Base-by-base conservation (phyloP, 2,888 invertebrate species). In the Malthinus flaveolus region DNA sequence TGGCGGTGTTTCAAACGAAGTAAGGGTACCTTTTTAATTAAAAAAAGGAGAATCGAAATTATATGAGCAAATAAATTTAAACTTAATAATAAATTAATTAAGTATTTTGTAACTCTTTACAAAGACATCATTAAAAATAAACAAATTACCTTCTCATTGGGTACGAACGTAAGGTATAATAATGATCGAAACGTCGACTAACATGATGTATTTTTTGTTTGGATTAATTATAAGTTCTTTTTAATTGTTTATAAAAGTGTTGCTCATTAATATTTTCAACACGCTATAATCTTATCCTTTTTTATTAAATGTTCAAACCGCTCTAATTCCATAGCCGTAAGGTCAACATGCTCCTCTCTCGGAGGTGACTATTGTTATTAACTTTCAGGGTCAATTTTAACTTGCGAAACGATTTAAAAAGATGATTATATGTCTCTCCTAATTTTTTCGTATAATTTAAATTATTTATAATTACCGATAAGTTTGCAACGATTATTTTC, bases 231-330 rank as follows among this genome's bases (percentile, higher is more conserved):
- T 42, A 15, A 23, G 23, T 15, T 42, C 13, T 52, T 44, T 44
- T 52, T 52, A 52, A 52, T 52, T 52, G 35, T 44, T 35, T 50
- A 39, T 44, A 44, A 52, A 52, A 44, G 44, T 50, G 50, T 33
- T 10, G 9, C 32, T 32, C 42, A 50, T 50, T 50, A 42, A 50
- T 50, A 50, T 42, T 9, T 9, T 33, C 12, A 13, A 50, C 50
- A 50, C 50, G 50, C 42, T 35, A 35, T 10, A 32, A 35, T 35
- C 52, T 44, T 45, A 35, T 45, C 39, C 13, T 42, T 42, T 42
- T 32, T 35, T 33, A 33, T 10, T 51, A 33, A 23, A 32, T 15
- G 51, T 31, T 49, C 31, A 50, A 50, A 50, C 52, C 52, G 52
- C 52, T 52, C 52, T 39, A 52, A 33, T 52, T 52, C 45, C 45